Evolutionary conservation across 2,113 vertebrate genomes (phyloP).

Genomic region (Passer montanus): DNA sequence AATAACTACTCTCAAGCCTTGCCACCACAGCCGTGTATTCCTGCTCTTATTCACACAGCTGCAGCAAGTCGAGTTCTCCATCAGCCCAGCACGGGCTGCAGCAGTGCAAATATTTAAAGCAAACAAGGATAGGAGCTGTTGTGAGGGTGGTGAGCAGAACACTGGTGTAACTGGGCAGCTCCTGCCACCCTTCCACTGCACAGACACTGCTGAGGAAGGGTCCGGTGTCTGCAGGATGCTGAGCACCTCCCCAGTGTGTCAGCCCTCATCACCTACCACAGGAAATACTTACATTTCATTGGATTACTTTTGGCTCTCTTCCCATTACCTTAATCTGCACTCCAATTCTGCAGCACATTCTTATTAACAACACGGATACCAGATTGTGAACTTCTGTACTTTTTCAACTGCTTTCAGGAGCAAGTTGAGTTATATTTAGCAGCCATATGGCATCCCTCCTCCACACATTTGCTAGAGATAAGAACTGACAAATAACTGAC

Average conservation of each 20-base stretch:
- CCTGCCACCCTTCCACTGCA: neutral
- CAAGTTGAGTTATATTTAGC: constrained; percentile 54
- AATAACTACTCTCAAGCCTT: neutral
- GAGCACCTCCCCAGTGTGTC: neutral
- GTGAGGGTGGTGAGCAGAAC: neutral
- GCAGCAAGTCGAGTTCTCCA: neutral
- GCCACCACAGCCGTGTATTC: neutral
- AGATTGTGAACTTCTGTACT: constrained; percentile 53
- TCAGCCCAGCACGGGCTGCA: neutral
- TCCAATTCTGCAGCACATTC: neutral
- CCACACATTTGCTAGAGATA: neutral
- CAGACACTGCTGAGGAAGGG: neutral
- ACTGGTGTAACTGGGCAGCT: neutral
- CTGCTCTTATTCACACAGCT: neutral
- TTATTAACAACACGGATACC: neutral
- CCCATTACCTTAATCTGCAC: constrained; percentile 6
- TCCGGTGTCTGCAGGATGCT: neutral
- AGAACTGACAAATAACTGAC: constrained; percentile 26
- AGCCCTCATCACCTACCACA: neutral
- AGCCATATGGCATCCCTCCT: constrained; percentile 60
- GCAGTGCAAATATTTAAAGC: neutral
- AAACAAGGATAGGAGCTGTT: neutral
- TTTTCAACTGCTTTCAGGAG: neutral
- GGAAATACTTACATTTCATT: neutral
- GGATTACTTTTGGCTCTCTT: neutral